A percentile compares a stretch with the other conserved stretches of the same genome.
Evolutionary conservation across 2,797 vertebrate genomes (phyloP).

Genomic region (Trachurus trachurus): DNA sequence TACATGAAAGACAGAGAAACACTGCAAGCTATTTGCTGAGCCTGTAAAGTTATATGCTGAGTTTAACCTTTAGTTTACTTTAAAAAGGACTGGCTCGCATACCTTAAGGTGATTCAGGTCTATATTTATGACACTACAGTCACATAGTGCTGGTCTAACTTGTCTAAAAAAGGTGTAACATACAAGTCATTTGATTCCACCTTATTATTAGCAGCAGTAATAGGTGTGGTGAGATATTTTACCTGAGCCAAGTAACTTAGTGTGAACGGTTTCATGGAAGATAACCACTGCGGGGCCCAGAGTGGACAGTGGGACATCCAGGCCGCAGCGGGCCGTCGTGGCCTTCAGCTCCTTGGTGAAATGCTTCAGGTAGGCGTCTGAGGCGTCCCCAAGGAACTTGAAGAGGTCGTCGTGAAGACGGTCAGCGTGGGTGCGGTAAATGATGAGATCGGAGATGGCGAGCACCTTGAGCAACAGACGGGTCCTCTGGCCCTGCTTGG

Average conservation of each 20-base stretch:
- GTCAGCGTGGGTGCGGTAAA: constrained; percentile 98
- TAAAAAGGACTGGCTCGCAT: not conserved
- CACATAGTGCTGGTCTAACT: not conserved
- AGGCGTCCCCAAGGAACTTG: constrained; percentile 98
- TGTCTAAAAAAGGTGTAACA: not conserved
- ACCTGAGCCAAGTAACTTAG: constrained; percentile 93
- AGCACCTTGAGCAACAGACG: constrained; percentile 98
- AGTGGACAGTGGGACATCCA: constrained; percentile 97
- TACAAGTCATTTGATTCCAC: not conserved
- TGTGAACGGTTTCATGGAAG: constrained; percentile 99
- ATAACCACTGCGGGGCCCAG: constrained; percentile 98
- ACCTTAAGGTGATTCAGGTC: not conserved
- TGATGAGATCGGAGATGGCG: constrained; percentile 97
- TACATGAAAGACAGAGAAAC: not conserved
- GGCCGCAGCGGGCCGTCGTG: constrained; percentile 95
- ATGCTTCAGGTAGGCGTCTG: constrained; percentile 97
- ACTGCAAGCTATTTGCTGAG: constrained; percentile 32
- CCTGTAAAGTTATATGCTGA: constrained; percentile 22
- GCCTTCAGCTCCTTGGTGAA: constrained; percentile 99
- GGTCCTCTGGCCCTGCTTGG: constrained; percentile 96
- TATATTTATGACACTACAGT: not conserved
- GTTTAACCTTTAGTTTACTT: constrained; percentile 18
- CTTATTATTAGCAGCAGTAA: not conserved
- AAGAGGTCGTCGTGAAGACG: constrained; percentile 98
- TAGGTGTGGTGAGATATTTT: constrained; percentile 7